These are phyloP conservation scores for Trichonephila inaurata DNA, from an alignment of 1,140 invertebrate species.

Conservation along the genomic window DNA sequence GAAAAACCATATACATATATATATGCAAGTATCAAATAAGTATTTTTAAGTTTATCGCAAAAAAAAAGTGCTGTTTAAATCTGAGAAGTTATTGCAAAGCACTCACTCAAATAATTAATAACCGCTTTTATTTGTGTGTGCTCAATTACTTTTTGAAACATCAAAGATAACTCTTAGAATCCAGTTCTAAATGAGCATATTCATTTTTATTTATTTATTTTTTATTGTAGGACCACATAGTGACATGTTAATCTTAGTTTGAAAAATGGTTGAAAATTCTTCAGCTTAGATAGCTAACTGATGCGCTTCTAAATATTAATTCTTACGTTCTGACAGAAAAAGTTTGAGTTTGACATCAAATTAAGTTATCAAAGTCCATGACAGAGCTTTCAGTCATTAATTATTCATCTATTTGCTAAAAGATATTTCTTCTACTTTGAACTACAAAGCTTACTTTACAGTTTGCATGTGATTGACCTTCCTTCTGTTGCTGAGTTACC, in stretches of 20 bases:
- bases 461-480: slow-evolving; percentile 58
- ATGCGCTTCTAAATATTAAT: not conserved
- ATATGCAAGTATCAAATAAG: no score
- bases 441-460: not conserved
- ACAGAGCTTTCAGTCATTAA: slow-evolving; percentile 35
- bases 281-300: not conserved
- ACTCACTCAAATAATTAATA: no score
- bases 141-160: no score
- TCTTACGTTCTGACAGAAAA: not conserved
- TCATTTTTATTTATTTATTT: not conserved
- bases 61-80: no score
- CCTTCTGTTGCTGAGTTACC: slow-evolving; percentile 21
- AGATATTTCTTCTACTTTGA: not conserved
- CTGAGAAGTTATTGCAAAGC: no score
- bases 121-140: no score
- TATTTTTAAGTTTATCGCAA: no score
- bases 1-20: no score
- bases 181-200: not conserved
- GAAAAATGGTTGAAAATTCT: slow-evolving; percentile 35
- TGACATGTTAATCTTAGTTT: slow-evolving; percentile 25
- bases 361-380: slow-evolving; percentile 58
- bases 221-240: not conserved
- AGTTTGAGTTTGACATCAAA: slow-evolving; percentile 1
- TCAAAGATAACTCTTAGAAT: not conserved
- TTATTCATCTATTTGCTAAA: not conserved